A percentile compares a stretch with the other conserved stretches of the same genome.
Conservation (phyloP, 2,113 vertebrate species). For the Lontra canadensis region DNA sequence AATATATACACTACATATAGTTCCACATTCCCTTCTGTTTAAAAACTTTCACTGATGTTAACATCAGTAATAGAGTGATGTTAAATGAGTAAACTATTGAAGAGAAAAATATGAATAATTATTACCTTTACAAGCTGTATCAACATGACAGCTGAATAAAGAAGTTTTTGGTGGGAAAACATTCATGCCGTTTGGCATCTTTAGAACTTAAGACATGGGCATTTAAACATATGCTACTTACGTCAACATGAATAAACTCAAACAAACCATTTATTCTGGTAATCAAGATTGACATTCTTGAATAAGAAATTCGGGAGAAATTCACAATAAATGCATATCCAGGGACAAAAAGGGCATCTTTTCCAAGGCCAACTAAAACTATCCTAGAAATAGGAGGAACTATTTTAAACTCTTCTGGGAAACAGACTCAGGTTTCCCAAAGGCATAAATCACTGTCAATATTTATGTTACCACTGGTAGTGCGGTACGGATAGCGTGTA, state of each 20-base stretch:
- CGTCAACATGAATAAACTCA: neutral
- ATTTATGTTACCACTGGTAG: neutral
- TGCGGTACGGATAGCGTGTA: neutral
- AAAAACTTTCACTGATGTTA: neutral
- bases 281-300: neutral
- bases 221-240: neutral
- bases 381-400: neutral
- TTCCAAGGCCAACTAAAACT: neutral
- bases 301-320: neutral
- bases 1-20: neutral
- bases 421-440: neutral
- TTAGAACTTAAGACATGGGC: neutral
- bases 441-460: neutral
- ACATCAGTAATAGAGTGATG: neutral
- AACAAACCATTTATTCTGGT: neutral
- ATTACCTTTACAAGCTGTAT: neutral
- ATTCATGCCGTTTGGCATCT: neutral
- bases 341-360: neutral
- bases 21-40: neutral
- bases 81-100: neutral
- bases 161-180: neutral
- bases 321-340: neutral
- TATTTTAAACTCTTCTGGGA: constrained; percentile 15
- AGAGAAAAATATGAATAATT: neutral
- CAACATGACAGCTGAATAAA: neutral